Percentiles rank a stretch among this genome's conserved stretches.
Conservation (phyloP, 2,113 vertebrate genomes). For the Ploceus nigricollis region DNA sequence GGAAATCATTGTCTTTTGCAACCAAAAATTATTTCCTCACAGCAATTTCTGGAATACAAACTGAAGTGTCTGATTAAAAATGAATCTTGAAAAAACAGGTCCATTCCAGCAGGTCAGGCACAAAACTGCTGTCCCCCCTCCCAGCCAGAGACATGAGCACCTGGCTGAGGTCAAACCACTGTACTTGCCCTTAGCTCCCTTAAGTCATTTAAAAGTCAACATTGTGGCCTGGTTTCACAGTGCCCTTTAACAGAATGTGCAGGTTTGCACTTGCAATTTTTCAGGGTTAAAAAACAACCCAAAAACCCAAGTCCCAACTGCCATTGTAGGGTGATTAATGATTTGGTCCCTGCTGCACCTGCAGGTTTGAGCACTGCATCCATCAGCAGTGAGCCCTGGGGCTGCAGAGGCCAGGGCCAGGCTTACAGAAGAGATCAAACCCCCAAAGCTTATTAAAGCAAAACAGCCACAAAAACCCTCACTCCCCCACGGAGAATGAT, state of each 20-base stretch:
- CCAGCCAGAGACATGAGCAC: background rate
- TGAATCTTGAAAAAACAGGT: background rate
- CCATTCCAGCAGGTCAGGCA: background rate
- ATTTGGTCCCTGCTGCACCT: background rate
- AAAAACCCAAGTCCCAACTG: background rate
- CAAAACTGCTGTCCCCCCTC: background rate
- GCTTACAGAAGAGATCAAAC: background rate
- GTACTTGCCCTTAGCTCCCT: background rate
- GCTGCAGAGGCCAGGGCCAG: background rate
- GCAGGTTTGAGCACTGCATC: background rate
- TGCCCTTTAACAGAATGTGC: background rate
- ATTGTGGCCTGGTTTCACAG: background rate
- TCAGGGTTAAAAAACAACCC: background rate
- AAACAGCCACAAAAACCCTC: background rate
- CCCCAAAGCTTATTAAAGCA: constrained; percentile 15
- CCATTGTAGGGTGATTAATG: constrained; percentile 12
- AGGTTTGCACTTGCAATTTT: background rate
- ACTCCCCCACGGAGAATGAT: background rate
- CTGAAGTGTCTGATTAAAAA: background rate
- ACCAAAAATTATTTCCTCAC: background rate
- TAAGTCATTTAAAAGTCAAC: background rate
- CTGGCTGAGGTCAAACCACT: background rate
- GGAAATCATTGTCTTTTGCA: background rate
- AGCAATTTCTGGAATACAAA: background rate
- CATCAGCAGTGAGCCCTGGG: background rate